Base-by-base conservation (phyloP, 30 jellyfish, hydroid and myxozoan species). In the Chrysaora quinquecirrha region DNA sequence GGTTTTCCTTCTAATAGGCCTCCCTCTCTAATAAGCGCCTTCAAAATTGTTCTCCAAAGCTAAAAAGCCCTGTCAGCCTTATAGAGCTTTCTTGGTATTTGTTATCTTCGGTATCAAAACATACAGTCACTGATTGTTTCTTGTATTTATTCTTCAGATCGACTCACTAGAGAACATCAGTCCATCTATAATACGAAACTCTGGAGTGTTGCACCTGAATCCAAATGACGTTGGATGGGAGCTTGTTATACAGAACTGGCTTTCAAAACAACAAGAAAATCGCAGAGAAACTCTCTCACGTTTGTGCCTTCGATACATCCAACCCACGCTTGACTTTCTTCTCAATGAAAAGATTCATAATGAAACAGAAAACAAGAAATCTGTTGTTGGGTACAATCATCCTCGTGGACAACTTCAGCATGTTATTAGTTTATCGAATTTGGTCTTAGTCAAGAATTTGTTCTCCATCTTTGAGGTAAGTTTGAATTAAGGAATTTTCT, bases 401-500 rank as follows among this genome's bases (percentile, higher is more conserved):
- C 19, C 79, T 27, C 80, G 66, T 58, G 80, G 86, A 18, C 74
- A 75, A 24, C 58, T 85, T 22, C 89, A 75, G 29, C 83, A 71
- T 52, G 89, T 71, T 47, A 83, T 85, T n/a, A 64, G 78, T 7
- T 18, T 85, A 48, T 34, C 85, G 1, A 34, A 71, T 22, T 0
- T 61, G 65, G 34, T 43, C 21, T 52, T 85, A 78, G 89, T 85
- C 28, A 61, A 85, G 33, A 85, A 48, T 64, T 29, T 76, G 22
- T 71, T 85, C 18, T 50, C 91, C 6, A 87, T 87, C 27, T 87
- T 66, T 61, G 89, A 87, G 85, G 91, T 71, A 32, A 20, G 75
- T 52, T 46, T 3, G 28, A 6, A 23, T 73, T 47, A 4, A n/a
- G n/a, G n/a, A n/a, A n/a, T n/a, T n/a, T n/a, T n/a, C n/a, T n/a